Evolutionary conservation across 1,140 invertebrate genomes (phyloP).

Genomic region (Himalopsyche phryganea): DNA sequence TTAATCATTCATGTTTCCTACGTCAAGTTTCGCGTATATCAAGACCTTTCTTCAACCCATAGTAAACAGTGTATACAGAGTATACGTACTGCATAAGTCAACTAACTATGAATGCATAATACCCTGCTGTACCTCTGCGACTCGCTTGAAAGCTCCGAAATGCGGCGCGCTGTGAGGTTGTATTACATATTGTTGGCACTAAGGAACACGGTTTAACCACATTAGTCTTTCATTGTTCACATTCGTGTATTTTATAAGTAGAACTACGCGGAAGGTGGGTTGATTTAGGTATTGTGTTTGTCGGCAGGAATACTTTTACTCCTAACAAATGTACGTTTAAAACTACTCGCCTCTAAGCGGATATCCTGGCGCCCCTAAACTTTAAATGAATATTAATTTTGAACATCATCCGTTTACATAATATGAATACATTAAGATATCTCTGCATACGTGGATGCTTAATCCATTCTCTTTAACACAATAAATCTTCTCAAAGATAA

Average conservation of each 20-base stretch:
- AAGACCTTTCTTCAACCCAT: too few relatives aligned
- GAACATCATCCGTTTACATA: slow-evolving; percentile 25
- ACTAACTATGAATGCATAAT: too few relatives aligned
- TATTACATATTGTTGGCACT: background rate
- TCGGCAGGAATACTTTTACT: slow-evolving; percentile 6
- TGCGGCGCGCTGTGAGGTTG: background rate
- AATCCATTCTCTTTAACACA: too few relatives aligned
- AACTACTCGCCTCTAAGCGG: slow-evolving; percentile 18
- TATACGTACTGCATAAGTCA: too few relatives aligned
- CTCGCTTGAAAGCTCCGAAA: too few relatives aligned
- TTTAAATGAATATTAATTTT: slow-evolving; percentile 32
- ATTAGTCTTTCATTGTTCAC: slow-evolving; percentile 24
- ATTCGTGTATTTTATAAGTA: background rate
- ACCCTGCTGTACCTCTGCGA: too few relatives aligned
- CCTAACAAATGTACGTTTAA: slow-evolving; percentile 19
- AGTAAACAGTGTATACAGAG: too few relatives aligned
- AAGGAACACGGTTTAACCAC: slow-evolving; percentile 1
- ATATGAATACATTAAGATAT: slow-evolving; percentile 23
- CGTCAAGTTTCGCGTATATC: too few relatives aligned
- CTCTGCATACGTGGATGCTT: too few relatives aligned
- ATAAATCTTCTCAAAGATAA: too few relatives aligned
- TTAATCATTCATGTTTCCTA: too few relatives aligned
- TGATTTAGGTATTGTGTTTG: slow-evolving; percentile 10
- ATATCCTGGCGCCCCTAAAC: slow-evolving; percentile 31
- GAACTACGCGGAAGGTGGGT: background rate